Evolutionary conservation across 2,888 invertebrate species (phyloP).

Genomic region (Pseudeuparius sepicola): DNA sequence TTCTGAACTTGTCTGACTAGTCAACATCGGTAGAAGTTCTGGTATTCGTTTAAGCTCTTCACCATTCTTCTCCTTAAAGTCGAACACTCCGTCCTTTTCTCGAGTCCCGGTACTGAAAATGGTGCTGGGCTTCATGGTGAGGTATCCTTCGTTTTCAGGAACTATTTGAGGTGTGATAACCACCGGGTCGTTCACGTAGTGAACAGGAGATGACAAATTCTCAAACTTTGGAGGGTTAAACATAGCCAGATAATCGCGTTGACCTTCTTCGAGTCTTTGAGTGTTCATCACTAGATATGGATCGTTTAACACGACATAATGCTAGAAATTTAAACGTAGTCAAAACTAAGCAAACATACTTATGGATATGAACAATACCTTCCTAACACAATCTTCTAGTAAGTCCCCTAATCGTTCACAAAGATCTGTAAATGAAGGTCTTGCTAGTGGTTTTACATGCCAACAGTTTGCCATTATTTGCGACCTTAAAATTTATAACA

Average conservation of each 20-base stretch:
- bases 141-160: slow-evolving; percentile 44
- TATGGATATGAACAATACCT: too few relatives aligned
- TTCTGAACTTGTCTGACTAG: too few relatives aligned
- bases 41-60: too few relatives aligned
- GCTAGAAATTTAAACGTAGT: slow-evolving; percentile 55
- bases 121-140: slow-evolving; percentile 52
- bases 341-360: too few relatives aligned
- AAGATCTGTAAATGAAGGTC: slow-evolving; percentile 73
- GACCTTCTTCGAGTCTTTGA: slow-evolving; percentile 43
- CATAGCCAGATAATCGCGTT: slow-evolving; percentile 70
- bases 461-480: slow-evolving; percentile 82
- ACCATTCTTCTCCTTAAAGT: too few relatives aligned
- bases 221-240: slow-evolving; percentile 69
- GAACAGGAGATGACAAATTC: slow-evolving; percentile 50
- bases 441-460: slow-evolving; percentile 62
- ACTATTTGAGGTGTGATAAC: too few relatives aligned
- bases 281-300: slow-evolving; percentile 65
- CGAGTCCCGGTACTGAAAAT: too few relatives aligned
- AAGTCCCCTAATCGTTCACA: slow-evolving; percentile 66
- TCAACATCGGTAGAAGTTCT: too few relatives aligned
- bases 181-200: slow-evolving; percentile 42
- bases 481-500: slow-evolving; percentile 40
- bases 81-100: too few relatives aligned
- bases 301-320: slow-evolving; percentile 78
- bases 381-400: slow-evolving; percentile 68